Evolutionary conservation across 2,888 invertebrate genomes (phyloP).

Genomic region (Cephus rjabovi): DNA sequence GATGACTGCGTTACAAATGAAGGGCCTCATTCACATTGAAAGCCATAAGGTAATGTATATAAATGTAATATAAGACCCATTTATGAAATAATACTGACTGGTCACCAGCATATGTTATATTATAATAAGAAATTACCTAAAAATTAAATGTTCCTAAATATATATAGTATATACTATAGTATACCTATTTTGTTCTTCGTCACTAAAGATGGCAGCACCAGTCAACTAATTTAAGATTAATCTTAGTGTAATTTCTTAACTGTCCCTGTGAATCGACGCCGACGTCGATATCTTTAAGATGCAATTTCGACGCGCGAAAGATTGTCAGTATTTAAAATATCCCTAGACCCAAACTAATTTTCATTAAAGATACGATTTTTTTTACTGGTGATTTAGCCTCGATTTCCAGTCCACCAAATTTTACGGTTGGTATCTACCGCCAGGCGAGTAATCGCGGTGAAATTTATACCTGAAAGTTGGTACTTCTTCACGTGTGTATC

Average conservation of each 20-base stretch:
- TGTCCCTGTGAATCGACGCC: background rate
- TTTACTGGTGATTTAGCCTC: background rate
- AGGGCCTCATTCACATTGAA: background rate
- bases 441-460: background rate
- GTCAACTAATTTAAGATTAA: too few species aligned
- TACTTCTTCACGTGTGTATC: background rate
- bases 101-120: too few species aligned
- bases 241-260: too few species aligned
- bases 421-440: background rate
- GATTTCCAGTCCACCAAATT: background rate
- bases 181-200: too few species aligned
- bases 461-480: background rate
- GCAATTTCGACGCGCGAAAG: background rate
- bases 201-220: too few species aligned
- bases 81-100: too few species aligned
- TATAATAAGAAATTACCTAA: too few species aligned
- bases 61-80: too few species aligned
- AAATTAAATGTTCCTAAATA: too few species aligned
- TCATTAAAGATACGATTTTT: background rate
- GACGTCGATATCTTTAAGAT: background rate
- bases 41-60: background rate
- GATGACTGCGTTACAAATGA: background rate
- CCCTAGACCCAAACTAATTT: background rate
- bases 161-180: too few species aligned
- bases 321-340: background rate